A percentile compares a stretch with the other conserved stretches of the same genome.
These are phyloP conservation scores for Callosobruchus maculatus DNA, from an alignment of 2,888 invertebrate genomes.

Conservation along the genomic window DNA sequence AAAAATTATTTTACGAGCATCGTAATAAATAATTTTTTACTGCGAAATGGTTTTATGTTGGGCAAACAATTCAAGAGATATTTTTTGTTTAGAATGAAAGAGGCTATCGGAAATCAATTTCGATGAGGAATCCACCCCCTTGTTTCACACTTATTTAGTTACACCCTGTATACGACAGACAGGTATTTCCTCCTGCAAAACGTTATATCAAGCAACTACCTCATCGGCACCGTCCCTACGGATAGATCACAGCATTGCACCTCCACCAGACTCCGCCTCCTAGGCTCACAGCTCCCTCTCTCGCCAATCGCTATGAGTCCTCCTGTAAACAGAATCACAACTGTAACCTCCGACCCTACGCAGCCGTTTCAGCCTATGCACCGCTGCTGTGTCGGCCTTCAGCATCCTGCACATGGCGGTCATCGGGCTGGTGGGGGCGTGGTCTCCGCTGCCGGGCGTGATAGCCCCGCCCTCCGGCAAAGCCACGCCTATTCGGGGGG, in stretches of 20 bases:
- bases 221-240: background rate
- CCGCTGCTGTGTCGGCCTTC: conserved; percentile 32
- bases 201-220: background rate
- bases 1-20: too few relatives aligned
- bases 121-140: too few relatives aligned
- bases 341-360: conserved; percentile 35
- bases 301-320: conserved; percentile 15
- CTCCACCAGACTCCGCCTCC: background rate
- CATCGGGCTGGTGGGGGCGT: conserved; percentile 34
- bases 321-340: conserved; percentile 42
- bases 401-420: conserved; percentile 38
- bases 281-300: conserved; percentile 9
- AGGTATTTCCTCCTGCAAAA: background rate
- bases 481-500: conserved; percentile 19
- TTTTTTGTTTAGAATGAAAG: too few relatives aligned
- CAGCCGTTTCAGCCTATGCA: conserved; percentile 37
- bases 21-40: too few relatives aligned
- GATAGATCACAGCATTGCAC: background rate
- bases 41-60: too few relatives aligned
- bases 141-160: too few relatives aligned
- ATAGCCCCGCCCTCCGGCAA: conserved; percentile 5
- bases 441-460: conserved; percentile 21
- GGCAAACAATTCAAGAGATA: too few relatives aligned
- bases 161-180: too few relatives aligned
- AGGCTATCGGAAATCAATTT: too few relatives aligned